Evolutionary conservation across 2,113 vertebrate genomes (phyloP), one percentile per base, ranked within the genome.

Genomic region (Callorhinus ursinus): DNA sequence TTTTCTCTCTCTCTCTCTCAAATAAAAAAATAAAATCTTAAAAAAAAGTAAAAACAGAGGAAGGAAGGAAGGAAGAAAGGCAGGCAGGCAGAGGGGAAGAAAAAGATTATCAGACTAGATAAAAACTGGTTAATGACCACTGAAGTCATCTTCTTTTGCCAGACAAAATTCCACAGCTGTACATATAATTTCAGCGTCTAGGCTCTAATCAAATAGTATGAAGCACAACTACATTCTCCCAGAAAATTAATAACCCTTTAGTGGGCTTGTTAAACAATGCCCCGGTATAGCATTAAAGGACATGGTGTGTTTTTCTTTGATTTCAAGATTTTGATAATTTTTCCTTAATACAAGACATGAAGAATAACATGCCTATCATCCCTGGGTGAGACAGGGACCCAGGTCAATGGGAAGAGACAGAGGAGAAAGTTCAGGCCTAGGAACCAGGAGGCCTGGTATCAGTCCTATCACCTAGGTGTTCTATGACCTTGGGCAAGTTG

Each of bases 101-200:
- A 22, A 51, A 49, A 5, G 18, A 61, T 59, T 69, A 22, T 42
- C 39, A 84, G 55, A 16, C 21, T 61, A 53, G 33, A 74, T 42
- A 53, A 81, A 94, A 86, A 72, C 39, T 72, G 7, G 39, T 39
- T 28, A 77, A 85, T 71, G 80, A 33, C 53, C 39, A 51, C 3
- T 95, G 63, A 26, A 7, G 10, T 95, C 59, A 72, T 53, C n/a
- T n/a, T 81, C 26, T 71, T 33, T 65, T 22, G 5, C 31, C 42
- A 85, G n/a, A 59, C 36, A 69, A 5, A 94, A 61, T 53, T 83
- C 31, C 81, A 65, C 39, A 93, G 86, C 46, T 74, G n/a, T 36
- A 46, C 24, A 28, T 42, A 15, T 16, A 16, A 81, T 86, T 74
- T 51, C 53, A 90, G 51, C 36, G 39, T 55, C 31, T 55, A 91